Percentiles rank a stretch among this genome's conserved stretches.
These are phyloP conservation scores for Microvelia longipes DNA, from an alignment of 1,140 invertebrate species.

Conservation along the genomic window DNA sequence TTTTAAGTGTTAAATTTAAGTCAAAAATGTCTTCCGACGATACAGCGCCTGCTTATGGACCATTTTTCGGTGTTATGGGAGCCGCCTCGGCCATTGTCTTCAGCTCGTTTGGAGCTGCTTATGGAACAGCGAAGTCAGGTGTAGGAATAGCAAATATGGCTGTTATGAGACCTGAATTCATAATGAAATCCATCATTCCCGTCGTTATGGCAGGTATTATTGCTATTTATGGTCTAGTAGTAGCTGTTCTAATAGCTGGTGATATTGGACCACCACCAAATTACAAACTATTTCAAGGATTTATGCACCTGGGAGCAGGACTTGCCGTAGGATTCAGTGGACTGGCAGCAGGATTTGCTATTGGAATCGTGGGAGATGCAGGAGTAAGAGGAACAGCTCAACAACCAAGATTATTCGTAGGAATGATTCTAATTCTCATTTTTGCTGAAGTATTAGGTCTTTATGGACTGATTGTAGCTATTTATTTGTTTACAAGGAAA, in stretches of 20 bases:
- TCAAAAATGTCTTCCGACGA: no score
- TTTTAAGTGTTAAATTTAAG: no score
- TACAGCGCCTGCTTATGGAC: constrained; percentile 63
- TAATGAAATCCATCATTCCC: constrained; percentile 99
- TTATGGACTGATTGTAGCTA: constrained; percentile 97
- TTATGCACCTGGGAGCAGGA: constrained; percentile 92
- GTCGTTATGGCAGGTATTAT: constrained; percentile 99
- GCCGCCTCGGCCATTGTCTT: constrained; percentile 96
- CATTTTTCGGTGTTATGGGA: constrained; percentile 98
- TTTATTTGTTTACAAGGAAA: constrained; percentile 88
- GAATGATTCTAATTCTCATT: constrained; percentile 99
- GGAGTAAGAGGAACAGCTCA: constrained; percentile 97
- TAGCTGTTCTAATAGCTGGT: constrained; percentile 93
- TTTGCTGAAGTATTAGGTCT: constrained; percentile 99
- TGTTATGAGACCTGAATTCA: constrained; percentile 97
- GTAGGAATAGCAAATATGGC: constrained; percentile 99
- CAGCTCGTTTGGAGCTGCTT: constrained; percentile 90
- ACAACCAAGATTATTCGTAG: constrained; percentile 95
- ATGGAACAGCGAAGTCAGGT: constrained; percentile 98
- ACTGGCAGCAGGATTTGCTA: constrained; percentile 93
- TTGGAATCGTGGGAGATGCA: constrained; percentile 96
- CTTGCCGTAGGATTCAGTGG: constrained; percentile 94
- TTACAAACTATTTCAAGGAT: constrained; percentile 84
- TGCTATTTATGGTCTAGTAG: constrained; percentile 98
- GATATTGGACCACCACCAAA: constrained; percentile 36